Percentiles rank a stretch among this genome's conserved stretches.
Evolutionary conservation across 2,113 vertebrate species (phyloP).

Genomic region (rat (Rattus norvegicus)): DNA sequence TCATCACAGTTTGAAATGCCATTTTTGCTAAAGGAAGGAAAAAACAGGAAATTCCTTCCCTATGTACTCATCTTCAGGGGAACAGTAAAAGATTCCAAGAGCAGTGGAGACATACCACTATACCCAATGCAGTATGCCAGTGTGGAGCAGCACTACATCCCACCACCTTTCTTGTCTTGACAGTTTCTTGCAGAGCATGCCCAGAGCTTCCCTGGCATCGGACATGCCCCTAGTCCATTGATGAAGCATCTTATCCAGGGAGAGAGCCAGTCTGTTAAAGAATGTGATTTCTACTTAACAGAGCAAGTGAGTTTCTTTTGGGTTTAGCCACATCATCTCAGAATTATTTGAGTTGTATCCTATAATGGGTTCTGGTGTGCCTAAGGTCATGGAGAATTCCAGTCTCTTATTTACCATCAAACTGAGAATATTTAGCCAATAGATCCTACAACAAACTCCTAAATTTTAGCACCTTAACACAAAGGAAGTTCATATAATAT

Average conservation of each 20-base stretch:
- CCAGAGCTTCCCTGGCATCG: neutral
- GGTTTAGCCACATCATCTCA: neutral
- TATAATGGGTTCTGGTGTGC: neutral
- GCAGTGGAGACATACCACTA: neutral
- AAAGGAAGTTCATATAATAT: neutral
- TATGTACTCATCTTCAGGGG: slow-evolving; percentile 63
- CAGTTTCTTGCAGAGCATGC: neutral
- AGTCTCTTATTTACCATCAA: slow-evolving; percentile 25
- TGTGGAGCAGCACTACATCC: fast-evolving
- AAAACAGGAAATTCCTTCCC: slow-evolving; percentile 73
- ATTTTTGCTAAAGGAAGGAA: slow-evolving; percentile 67
- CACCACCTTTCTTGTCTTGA: neutral
- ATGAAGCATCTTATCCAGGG: neutral
- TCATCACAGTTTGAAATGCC: slow-evolving; percentile 58
- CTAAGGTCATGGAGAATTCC: neutral
- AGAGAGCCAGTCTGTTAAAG: neutral
- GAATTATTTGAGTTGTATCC: neutral
- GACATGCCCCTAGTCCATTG: neutral
- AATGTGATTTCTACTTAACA: slow-evolving; percentile 29
- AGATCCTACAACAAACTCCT: neutral
- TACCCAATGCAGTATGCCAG: neutral
- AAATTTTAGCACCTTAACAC: neutral
- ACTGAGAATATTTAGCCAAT: neutral
- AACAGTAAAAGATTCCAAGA: slow-evolving; percentile 21
- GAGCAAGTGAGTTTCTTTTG: slow-evolving; percentile 29